Conservation (phyloP, 2,888 invertebrate genomes). For the Formica aserva region DNA sequence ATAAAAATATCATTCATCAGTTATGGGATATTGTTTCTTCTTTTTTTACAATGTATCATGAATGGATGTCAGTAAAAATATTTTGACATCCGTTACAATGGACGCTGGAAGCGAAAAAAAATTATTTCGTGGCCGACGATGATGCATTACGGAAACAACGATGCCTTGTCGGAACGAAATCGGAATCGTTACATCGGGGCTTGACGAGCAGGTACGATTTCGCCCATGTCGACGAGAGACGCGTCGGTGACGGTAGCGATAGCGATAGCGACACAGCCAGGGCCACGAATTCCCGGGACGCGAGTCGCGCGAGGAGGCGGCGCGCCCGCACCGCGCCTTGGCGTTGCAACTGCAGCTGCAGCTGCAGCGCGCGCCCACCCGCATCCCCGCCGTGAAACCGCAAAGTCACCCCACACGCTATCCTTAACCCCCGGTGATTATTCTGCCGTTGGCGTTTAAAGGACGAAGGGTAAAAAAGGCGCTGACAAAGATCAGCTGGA, state of each 20-base stretch:
- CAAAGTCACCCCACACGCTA: not conserved
- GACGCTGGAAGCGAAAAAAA: not conserved
- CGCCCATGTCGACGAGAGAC: slow-evolving; percentile 34
- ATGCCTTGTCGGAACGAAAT: slow-evolving; percentile 24
- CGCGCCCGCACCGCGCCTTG: slow-evolving; percentile 47
- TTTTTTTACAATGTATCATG: not conserved
- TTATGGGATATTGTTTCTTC: not conserved
- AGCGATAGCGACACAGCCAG: slow-evolving; percentile 19
- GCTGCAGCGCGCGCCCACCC: slow-evolving; percentile 36
- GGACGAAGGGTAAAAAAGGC: slow-evolving; percentile 8
- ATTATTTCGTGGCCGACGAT: slow-evolving; percentile 19
- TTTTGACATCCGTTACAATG: slow-evolving; percentile 5
- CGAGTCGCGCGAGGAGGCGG: slow-evolving; percentile 62
- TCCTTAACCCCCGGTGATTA: slow-evolving; percentile 13
- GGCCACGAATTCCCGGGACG: slow-evolving; percentile 67
- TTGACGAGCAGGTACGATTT: slow-evolving; percentile 52
- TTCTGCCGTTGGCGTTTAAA: not conserved
- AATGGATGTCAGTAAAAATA: not conserved
- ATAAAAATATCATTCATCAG: not conserved
- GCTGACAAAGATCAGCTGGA: not conserved
- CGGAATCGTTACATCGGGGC: slow-evolving; percentile 35
- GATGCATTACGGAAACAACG: slow-evolving; percentile 26
- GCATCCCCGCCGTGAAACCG: slow-evolving; percentile 4
- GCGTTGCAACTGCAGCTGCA: slow-evolving; percentile 58
- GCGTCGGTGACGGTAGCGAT: not conserved